Conservation (phyloP, 2,888 invertebrate species). For the Piscicola geometra region DNA sequence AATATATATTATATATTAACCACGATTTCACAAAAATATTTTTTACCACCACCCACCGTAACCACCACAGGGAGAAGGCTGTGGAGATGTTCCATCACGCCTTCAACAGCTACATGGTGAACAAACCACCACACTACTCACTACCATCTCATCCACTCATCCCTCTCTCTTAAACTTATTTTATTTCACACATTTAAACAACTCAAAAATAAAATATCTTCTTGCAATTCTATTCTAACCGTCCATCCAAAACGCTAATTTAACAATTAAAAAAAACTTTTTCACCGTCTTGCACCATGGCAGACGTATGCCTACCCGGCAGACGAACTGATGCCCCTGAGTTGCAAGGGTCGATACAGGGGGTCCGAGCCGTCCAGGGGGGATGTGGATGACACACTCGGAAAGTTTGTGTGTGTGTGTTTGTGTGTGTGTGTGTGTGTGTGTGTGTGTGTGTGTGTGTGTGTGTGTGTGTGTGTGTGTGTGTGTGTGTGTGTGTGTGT, state of each 20-base stretch:
- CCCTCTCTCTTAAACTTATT: neutral
- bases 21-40: no score
- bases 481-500: neutral
- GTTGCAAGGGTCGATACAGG: conserved; percentile 84
- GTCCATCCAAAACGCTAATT: no score
- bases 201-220: no score
- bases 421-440: neutral
- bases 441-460: neutral
- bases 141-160: neutral
- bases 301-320: conserved; percentile 88
- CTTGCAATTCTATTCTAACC: no score
- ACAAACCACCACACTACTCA: neutral
- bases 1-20: no score
- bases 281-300: no score
- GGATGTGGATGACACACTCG: conserved; percentile 90
- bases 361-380: conserved; percentile 85
- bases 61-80: conserved; percentile 9
- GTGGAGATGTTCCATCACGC: conserved; percentile 33
- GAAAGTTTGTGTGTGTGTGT: conserved; percentile 76
- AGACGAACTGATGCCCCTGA: conserved; percentile 94
- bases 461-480: neutral
- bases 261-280: no score
- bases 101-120: conserved; percentile 30
- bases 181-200: no score
- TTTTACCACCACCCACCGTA: no score